phyloP scores from a whole-genome alignment of 2,113 vertebrate species.

The Prochilodus magdalenae region DNA sequence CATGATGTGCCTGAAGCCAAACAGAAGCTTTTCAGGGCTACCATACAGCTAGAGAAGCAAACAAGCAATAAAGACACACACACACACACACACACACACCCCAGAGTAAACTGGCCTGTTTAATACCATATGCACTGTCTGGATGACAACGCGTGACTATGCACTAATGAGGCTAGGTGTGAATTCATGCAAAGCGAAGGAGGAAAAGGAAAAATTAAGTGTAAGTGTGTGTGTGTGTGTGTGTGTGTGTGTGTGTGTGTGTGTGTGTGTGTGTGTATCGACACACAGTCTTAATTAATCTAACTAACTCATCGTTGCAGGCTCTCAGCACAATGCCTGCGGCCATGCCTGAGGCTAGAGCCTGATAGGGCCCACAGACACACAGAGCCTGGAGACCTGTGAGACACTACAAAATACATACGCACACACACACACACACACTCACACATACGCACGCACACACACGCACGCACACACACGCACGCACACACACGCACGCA shows the following conservation, averaged over 20 bases:
- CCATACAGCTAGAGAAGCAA: constrained; percentile 54
- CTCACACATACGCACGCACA: no score
- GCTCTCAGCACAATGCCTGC: constrained; percentile 71
- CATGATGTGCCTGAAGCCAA: constrained; percentile 79
- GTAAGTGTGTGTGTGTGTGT: constrained; percentile 44
- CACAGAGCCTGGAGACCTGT: constrained; percentile 22
- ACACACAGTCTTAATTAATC: constrained; percentile 75
- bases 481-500: constrained; percentile 52
- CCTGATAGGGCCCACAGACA: constrained; percentile 76
- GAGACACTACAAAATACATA: constrained; percentile 8
- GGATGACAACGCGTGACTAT: constrained; percentile 72
- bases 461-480: constrained; percentile 37
- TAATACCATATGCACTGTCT: constrained; percentile 71
- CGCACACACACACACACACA: constrained; percentile 11
- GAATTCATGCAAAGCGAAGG: constrained; percentile 71
- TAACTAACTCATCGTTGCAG: constrained; percentile 77
- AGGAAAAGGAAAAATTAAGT: constrained; percentile 65
- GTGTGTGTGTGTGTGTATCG: constrained; percentile 40
- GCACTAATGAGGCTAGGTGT: constrained; percentile 76
- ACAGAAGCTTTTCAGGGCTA: constrained; percentile 74
- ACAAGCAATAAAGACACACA: constrained; percentile 49
- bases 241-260: constrained; percentile 36
- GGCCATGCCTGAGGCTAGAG: constrained; percentile 75
- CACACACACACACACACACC: constrained; percentile 18
- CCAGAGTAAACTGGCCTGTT: constrained; percentile 64